These are phyloP conservation scores for Reticulitermes speratus DNA, from an alignment of 1,140 invertebrate genomes.

Conservation along the genomic window DNA sequence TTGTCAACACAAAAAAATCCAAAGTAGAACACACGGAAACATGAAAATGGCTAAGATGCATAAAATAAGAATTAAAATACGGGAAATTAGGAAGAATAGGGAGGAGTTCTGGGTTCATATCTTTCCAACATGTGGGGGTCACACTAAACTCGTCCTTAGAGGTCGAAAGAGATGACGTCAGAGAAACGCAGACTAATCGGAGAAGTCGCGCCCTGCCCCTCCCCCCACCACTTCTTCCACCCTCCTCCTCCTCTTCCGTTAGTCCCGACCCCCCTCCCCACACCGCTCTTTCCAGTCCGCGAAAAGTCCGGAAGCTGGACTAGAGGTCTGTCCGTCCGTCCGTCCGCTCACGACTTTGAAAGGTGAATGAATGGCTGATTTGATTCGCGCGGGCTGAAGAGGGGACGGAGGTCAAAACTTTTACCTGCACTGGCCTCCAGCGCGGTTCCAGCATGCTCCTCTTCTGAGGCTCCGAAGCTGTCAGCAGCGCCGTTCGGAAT, in stretches of 20 bases:
- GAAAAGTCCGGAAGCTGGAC: background rate
- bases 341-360: too few species aligned
- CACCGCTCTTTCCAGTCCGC: background rate
- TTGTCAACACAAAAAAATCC: too few species aligned
- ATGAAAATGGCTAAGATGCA: background rate
- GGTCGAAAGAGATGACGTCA: slow-evolving; percentile 28
- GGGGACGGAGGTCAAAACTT: background rate
- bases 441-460: slow-evolving; percentile 34
- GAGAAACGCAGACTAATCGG: slow-evolving; percentile 29
- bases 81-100: background rate
- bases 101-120: slow-evolving; percentile 21
- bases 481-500: background rate
- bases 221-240: slow-evolving; percentile 28
- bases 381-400: background rate
- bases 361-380: too few species aligned
- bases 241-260: background rate
- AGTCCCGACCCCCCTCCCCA: background rate
- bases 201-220: slow-evolving; percentile 30
- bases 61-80: background rate
- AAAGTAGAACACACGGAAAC: too few species aligned
- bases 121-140: background rate
- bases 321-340: background rate
- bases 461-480: background rate
- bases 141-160: slow-evolving; percentile 22
- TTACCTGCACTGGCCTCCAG: slow-evolving; percentile 35